Evolutionary conservation across 2,888 invertebrate species (phyloP).

Genomic region (Pseudococcus viburni): DNA sequence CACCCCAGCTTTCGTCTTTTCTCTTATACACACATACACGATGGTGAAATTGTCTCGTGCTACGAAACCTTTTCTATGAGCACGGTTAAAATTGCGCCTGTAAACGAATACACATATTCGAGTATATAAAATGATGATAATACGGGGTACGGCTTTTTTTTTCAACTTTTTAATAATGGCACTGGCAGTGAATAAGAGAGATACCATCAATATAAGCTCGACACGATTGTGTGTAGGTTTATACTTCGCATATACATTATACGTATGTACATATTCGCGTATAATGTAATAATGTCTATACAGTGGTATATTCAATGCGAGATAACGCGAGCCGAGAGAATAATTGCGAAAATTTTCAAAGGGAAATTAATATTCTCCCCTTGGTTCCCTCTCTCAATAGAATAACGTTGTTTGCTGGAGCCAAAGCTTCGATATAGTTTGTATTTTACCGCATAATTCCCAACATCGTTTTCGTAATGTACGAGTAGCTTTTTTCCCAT

Average conservation of each 20-base stretch:
- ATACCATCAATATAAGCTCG: conserved; percentile 14
- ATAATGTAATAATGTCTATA: conserved; percentile 18
- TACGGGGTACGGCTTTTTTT: conserved; percentile 7
- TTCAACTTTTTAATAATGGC: neutral
- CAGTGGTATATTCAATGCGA: conserved; percentile 12
- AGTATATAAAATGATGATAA: neutral
- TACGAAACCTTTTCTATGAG: neutral
- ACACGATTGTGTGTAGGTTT: conserved; percentile 14
- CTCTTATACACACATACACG: neutral
- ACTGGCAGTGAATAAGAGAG: conserved; percentile 3
- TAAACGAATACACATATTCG: neutral
- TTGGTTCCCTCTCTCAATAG: neutral
- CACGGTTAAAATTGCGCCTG: neutral
- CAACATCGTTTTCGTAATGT: neutral
- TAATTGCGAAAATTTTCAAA: conserved; percentile 35
- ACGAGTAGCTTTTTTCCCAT: neutral
- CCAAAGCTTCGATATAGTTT: neutral
- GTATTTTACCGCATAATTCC: neutral
- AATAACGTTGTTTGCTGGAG: neutral
- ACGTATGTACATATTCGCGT: neutral
- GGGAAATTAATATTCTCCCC: neutral
- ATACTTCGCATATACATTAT: neutral
- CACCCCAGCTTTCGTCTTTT: neutral
- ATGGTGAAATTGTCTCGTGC: conserved; percentile 7
- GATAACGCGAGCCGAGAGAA: conserved; percentile 31